These are phyloP conservation scores for Branchipolynoe longqiensis DNA, from an alignment of 2,888 invertebrate species.

Conservation along the genomic window DNA sequence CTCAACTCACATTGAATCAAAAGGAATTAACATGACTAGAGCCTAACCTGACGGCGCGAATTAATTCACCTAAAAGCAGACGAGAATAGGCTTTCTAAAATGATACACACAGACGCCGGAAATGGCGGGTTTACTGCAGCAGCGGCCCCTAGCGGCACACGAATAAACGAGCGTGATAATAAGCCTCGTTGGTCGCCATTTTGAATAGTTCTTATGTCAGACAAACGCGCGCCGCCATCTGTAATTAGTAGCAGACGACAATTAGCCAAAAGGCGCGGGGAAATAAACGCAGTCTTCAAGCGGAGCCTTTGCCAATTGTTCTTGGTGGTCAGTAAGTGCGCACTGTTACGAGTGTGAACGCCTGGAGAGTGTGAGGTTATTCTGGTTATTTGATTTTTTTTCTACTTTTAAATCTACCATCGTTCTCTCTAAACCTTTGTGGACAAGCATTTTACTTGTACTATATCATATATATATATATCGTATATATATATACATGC, in stretches of 20 bases:
- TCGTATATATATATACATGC: no score
- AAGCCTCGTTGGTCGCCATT: background rate
- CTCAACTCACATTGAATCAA: no score
- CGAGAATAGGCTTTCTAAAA: background rate
- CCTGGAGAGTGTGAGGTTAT: background rate
- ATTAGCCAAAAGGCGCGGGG: conserved; percentile 12
- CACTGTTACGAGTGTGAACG: background rate
- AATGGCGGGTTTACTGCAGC: background rate
- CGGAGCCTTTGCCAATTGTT: background rate
- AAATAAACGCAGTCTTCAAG: background rate
- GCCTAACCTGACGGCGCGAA: no score
- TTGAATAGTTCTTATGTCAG: conserved; percentile 11
- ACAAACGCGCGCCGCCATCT: background rate
- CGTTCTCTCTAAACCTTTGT: no score
- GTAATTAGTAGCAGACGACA: conserved; percentile 22
- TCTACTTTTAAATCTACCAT: no score
- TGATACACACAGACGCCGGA: background rate
- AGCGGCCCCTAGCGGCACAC: background rate
- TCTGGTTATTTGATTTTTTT: no score
- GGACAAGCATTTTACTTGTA: no score
- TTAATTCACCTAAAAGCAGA: background rate
- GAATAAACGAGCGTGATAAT: background rate
- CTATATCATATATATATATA: no score
- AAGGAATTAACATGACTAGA: no score
- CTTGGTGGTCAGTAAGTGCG: background rate